phyloP scores from a whole-genome alignment of 2,888 invertebrate genomes.

The Timandra comae region DNA sequence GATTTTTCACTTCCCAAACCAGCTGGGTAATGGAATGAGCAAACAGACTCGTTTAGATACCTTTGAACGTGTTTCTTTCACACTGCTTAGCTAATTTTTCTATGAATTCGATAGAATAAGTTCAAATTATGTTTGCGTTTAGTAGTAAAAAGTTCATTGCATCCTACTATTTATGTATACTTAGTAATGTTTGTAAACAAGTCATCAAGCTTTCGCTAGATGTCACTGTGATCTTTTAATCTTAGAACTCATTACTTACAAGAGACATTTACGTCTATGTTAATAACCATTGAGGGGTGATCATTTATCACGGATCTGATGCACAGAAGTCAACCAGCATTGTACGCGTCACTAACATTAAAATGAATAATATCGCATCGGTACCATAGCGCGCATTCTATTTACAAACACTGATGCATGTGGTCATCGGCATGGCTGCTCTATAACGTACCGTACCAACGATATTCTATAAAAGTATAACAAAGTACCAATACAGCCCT shows the following conservation, averaged over 20 bases:
- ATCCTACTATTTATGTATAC: slow-evolving; percentile 19
- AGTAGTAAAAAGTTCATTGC: slow-evolving; percentile 14
- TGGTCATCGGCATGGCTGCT: slow-evolving; percentile 74
- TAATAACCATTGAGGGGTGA: slow-evolving; percentile 30
- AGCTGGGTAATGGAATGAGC: slow-evolving; percentile 62
- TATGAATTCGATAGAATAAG: slow-evolving; percentile 35
- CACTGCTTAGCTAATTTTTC: slow-evolving; percentile 56
- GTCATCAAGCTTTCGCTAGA: slow-evolving; percentile 44
- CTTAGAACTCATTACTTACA: slow-evolving; percentile 18
- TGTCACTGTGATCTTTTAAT: slow-evolving; percentile 44
- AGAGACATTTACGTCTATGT: slow-evolving; percentile 22
- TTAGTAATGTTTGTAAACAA: slow-evolving; percentile 61
- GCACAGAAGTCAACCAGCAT: slow-evolving; percentile 32
- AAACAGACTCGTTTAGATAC: slow-evolving; percentile 58
- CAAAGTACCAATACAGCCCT: slow-evolving; percentile 32
- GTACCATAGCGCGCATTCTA: slow-evolving; percentile 59
- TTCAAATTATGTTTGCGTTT: slow-evolving; percentile 23
- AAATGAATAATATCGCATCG: slow-evolving; percentile 43
- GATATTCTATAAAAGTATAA: slow-evolving; percentile 55
- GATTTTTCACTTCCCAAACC: slow-evolving; percentile 73
- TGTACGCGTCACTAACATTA: slow-evolving; percentile 36
- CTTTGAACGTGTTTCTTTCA: slow-evolving; percentile 50
- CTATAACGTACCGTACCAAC: slow-evolving; percentile 66
- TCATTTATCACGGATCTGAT: slow-evolving; percentile 21
- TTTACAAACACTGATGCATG: slow-evolving; percentile 77